phyloP scores from a whole-genome alignment of 2,888 invertebrate genomes.

The Rhimphoctona megacephalus region DNA sequence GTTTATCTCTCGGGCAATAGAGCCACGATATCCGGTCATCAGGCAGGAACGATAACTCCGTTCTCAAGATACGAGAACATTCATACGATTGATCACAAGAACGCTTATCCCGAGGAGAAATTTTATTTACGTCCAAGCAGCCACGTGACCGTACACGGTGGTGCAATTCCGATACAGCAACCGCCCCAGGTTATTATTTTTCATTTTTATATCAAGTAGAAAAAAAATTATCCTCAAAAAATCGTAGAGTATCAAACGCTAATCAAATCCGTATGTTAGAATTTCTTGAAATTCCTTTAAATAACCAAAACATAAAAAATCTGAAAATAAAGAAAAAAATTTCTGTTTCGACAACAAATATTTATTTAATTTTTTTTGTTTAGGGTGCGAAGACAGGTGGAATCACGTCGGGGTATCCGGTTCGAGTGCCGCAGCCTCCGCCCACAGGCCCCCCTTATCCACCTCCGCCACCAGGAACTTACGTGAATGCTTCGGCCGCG shows the following conservation, averaged over 20 bases:
- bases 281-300: background rate
- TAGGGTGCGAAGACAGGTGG: conserved; percentile 92
- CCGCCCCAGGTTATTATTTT: conserved; percentile 85
- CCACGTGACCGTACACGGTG: conserved; percentile 87
- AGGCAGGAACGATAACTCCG: conserved; percentile 75
- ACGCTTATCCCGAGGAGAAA: conserved; percentile 84
- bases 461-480: conserved; percentile 79
- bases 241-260: background rate
- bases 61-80: conserved; percentile 71
- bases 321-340: background rate
- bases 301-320: background rate
- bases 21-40: conserved; percentile 79
- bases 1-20: conserved; percentile 81
- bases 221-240: background rate
- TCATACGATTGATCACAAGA: conserved; percentile 83
- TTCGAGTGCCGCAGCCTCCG: conserved; percentile 86
- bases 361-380: conserved; percentile 48
- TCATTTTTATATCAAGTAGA: background rate
- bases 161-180: conserved; percentile 86
- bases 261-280: background rate
- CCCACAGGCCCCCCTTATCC: conserved; percentile 79
- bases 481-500: conserved; percentile 79
- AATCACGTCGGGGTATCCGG: conserved; percentile 94
- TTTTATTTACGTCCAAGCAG: conserved; percentile 85
- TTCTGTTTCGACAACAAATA: background rate